Evolutionary conservation across 2,113 vertebrate species (phyloP).

Genomic region (Nannospalax galili): DNA sequence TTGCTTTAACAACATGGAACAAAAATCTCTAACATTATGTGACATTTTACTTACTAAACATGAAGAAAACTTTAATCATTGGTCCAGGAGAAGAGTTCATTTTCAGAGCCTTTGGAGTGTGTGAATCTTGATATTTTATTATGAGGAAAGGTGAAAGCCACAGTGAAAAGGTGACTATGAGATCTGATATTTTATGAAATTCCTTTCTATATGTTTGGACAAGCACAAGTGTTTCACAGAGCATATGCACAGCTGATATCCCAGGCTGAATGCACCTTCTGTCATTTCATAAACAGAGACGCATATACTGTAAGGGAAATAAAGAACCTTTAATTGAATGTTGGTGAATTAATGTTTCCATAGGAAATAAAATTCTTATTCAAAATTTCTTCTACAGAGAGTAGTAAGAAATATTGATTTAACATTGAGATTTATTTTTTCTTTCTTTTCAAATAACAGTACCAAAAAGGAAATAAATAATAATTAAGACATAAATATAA

Average conservation of each 20-base stretch:
- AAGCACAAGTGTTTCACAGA: not conserved
- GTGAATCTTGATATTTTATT: too few relatives aligned
- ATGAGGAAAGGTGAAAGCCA: too few relatives aligned
- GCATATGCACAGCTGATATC: not conserved
- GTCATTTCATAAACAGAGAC: not conserved
- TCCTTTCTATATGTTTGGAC: not conserved
- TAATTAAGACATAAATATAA: not conserved
- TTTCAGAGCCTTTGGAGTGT: too few relatives aligned
- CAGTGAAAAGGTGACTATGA: too few relatives aligned
- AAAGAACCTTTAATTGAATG: not conserved
- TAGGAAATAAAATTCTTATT: not conserved
- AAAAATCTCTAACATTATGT: too few relatives aligned
- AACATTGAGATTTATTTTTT: not conserved
- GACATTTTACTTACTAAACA: too few relatives aligned
- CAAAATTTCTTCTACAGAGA: not conserved
- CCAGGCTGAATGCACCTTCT: not conserved
- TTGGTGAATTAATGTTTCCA: not conserved
- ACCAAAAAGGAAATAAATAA: not conserved
- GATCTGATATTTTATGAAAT: not conserved
- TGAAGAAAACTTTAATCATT: too few relatives aligned
- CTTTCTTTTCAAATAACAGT: not conserved
- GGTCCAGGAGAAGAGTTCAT: too few relatives aligned
- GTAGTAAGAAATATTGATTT: not conserved
- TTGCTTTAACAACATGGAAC: too few relatives aligned
- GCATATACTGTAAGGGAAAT: not conserved